phyloP scores from a whole-genome alignment of 1,140 invertebrate genomes.

The Zaprionus vittiger region DNA sequence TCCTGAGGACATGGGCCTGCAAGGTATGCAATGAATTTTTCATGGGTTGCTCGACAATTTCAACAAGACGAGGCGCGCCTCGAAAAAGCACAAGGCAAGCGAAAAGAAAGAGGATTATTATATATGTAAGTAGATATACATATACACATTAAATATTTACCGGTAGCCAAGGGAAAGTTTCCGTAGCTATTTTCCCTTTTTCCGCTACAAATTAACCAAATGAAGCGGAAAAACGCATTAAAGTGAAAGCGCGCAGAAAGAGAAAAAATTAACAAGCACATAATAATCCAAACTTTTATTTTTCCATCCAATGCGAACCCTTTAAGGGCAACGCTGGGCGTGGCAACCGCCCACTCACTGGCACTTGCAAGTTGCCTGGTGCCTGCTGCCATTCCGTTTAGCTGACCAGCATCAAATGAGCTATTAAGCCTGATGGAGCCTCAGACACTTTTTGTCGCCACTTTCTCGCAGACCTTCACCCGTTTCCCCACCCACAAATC shows the following conservation, averaged over 20 bases:
- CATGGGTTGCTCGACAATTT: slow-evolving; percentile 28
- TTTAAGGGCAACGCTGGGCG: background rate
- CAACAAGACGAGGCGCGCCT: background rate
- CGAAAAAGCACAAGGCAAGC: background rate
- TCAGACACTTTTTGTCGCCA: slow-evolving; percentile 1
- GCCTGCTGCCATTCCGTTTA: slow-evolving; percentile 24
- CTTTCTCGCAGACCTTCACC: background rate
- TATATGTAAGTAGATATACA: slow-evolving; percentile 1
- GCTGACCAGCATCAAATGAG: slow-evolving; percentile 61
- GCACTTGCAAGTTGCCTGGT: slow-evolving; percentile 7
- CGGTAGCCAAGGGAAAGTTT: slow-evolving; percentile 38
- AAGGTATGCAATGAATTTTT: slow-evolving; percentile 39
- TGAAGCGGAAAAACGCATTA: slow-evolving; percentile 45
- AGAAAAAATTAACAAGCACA: slow-evolving; percentile 68
- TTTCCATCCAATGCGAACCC: background rate
- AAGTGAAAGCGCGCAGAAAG: slow-evolving; percentile 41
- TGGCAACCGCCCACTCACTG: slow-evolving; percentile 1
- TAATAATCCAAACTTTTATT: slow-evolving; percentile 51
- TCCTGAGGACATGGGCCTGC: slow-evolving; percentile 16
- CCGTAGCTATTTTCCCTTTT: slow-evolving; percentile 39
- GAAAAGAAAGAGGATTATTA: slow-evolving; percentile 12
- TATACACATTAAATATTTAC: background rate
- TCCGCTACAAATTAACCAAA: slow-evolving; percentile 40
- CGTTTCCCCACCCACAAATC: background rate
- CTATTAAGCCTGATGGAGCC: slow-evolving; percentile 48